Percentiles rank a stretch among this genome's conserved stretches.
phyloP scores from a whole-genome alignment of 2,888 invertebrate species.

The Pristionchus maxplancki region DNA sequence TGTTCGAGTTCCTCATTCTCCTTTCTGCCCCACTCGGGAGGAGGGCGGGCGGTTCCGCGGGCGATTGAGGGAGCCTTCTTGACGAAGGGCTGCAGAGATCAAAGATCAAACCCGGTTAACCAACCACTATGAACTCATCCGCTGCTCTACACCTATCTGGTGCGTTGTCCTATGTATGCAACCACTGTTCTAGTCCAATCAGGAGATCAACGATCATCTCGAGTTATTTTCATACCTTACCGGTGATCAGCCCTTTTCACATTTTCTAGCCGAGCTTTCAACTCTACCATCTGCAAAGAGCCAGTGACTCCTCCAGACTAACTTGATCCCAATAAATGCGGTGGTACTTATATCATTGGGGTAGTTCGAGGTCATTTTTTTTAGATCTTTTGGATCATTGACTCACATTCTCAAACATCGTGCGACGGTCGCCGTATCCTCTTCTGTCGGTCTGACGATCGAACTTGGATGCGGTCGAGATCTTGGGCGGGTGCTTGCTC shows the following conservation, averaged over 20 bases:
- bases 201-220: neutral
- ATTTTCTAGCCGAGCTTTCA: neutral
- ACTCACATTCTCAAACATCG: slow-evolving; percentile 59
- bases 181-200: neutral
- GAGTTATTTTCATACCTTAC: neutral
- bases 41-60: slow-evolving; percentile 76
- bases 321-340: no score
- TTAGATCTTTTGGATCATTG: no score
- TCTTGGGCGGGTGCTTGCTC: slow-evolving; percentile 82
- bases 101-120: neutral
- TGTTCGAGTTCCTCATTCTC: slow-evolving; percentile 77
- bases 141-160: no score
- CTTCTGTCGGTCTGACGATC: slow-evolving; percentile 97
- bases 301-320: neutral
- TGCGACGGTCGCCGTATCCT: slow-evolving; percentile 70
- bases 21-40: slow-evolving; percentile 77
- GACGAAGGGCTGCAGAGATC: slow-evolving; percentile 62
- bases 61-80: slow-evolving; percentile 69
- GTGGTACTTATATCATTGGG: no score
- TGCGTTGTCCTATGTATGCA: no score
- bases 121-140: no score
- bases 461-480: slow-evolving; percentile 98
- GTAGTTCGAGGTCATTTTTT: no score
- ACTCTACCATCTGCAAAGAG: neutral
- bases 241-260: neutral